Percentiles rank a stretch among this genome's conserved stretches.
Conservation (phyloP, 2,888 invertebrate species). For the Cryptosula pallasiana region DNA sequence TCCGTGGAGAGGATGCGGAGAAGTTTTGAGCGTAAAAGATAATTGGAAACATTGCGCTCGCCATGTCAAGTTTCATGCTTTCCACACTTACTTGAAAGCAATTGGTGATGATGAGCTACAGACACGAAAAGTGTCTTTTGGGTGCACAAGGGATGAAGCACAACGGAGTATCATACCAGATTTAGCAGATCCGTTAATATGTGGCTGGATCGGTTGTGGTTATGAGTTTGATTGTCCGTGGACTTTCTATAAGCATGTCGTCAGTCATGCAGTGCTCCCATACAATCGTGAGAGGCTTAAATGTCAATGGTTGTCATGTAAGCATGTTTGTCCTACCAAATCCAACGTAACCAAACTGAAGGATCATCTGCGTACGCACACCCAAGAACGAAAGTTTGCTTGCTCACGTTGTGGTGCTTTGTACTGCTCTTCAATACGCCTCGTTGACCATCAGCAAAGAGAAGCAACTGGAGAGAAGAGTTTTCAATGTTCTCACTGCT, state of each 20-base stretch:
- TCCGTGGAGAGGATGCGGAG: conserved; percentile 6
- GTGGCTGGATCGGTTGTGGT: conserved; percentile 2
- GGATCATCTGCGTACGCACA: not conserved
- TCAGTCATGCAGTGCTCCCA: not conserved
- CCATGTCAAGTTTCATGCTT: not conserved
- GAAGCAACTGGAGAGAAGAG: not conserved
- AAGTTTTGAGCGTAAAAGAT: not conserved
- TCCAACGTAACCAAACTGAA: not conserved
- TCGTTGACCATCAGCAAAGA: not conserved
- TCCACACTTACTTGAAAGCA: conserved; percentile 1
- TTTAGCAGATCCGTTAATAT: not conserved
- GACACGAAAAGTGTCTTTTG: not conserved
- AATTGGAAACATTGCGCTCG: not conserved
- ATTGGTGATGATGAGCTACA: not conserved
- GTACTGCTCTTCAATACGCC: not conserved
- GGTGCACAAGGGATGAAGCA: not conserved
- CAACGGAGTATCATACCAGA: not conserved
- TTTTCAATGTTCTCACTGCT: conserved; percentile 17
- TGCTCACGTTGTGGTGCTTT: not conserved
- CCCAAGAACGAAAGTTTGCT: conserved; percentile 4
- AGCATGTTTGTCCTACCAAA: not conserved
- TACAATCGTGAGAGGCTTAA: not conserved
- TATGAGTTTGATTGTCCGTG: not conserved
- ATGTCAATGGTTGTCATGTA: conserved; percentile 12
- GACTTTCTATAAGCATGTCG: not conserved